Evolutionary conservation across 2,797 vertebrate genomes (phyloP), one percentile per base, ranked within the genome.

Genomic region (Otus scops): DNA sequence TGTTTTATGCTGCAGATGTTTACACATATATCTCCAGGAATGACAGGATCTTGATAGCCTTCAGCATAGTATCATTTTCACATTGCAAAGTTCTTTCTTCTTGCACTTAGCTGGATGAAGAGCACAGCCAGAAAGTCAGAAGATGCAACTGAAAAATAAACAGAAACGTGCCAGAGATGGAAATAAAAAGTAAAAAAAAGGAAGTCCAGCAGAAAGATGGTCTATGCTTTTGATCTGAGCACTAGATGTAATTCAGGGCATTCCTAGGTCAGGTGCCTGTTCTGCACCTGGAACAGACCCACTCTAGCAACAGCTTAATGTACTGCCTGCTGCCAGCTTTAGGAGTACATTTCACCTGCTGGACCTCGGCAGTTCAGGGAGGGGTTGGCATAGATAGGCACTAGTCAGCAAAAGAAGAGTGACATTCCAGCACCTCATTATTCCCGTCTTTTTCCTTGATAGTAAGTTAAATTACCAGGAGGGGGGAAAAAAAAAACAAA

Each of bases 1-100:
- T 89, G 36, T 17, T 91, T 85, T 79, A 26, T 71, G 32, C 63
- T 79, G 41, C 86, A 91, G 89, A 89, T 92, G 34, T 69, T 89
- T 68, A 78, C 36, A 65, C 10, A 32, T 45, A 8, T 11, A 45
- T 89, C 41, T 87, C 54, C 51, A 85, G 34, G 68, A 93, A 67
- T 32, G 38, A 71, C 47, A 60, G 61, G 70, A 32, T 76, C 50
- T 91, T 53, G 12, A 85, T n/a, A 92, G 69, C 38, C 41, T 81
- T 85, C 43, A 71, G 53, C 30, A n/a, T 1, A 28, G 17, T 15
- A 8, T 47, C 63, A 39, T 79, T 41, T 82, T 79, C 86, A 76
- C 54, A 36, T 89, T 74, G 47, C 63, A 82, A 47, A 59, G 74
- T 38, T 69, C 38, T 53, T 74, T 84, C 65, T 73, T 56, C 63